A percentile compares a stretch with the other conserved stretches of the same genome.
Evolutionary conservation across 2,888 invertebrate genomes (phyloP).

Genomic region (Andrena praecox): DNA sequence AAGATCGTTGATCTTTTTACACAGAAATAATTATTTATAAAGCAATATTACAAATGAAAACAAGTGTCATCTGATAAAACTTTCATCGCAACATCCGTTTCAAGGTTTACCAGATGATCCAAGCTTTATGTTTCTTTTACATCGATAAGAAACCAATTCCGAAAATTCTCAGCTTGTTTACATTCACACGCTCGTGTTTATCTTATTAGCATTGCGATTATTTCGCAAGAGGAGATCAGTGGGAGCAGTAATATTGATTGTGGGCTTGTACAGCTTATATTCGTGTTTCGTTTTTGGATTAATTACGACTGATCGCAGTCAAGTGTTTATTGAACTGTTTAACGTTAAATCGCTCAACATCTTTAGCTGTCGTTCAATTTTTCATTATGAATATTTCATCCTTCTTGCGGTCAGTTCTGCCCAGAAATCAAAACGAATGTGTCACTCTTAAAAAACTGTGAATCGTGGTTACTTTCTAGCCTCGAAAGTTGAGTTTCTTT

Average conservation of each 20-base stretch:
- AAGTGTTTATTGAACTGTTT: not conserved
- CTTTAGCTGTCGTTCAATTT: not conserved
- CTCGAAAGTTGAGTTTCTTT: conserved; percentile 14
- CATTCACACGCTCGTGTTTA: not conserved
- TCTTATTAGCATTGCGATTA: not conserved
- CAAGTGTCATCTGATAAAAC: not conserved
- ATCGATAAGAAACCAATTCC: not conserved
- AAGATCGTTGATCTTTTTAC: conserved; percentile 1
- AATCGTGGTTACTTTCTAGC: conserved; percentile 11
- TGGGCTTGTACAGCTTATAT: not conserved
- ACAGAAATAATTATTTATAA: conserved; percentile 14
- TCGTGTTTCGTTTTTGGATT: not conserved
- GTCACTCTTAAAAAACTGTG: not conserved
- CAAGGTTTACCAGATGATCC: not conserved
- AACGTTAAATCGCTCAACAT: no score
- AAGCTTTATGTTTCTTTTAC: not conserved
- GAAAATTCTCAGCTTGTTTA: not conserved
- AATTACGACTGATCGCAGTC: not conserved
- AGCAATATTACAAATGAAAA: conserved; percentile 18
- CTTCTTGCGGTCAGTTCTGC: not conserved
- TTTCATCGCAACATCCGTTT: not conserved
- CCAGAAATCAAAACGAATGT: conserved; percentile 2
- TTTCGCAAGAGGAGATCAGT: not conserved
- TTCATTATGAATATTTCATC: not conserved
- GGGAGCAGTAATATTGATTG: conserved; percentile 17